Evolutionary conservation across 2,113 vertebrate species (phyloP), one percentile per base, ranked within the genome.

Genomic region (Lophotis ruficrista): DNA sequence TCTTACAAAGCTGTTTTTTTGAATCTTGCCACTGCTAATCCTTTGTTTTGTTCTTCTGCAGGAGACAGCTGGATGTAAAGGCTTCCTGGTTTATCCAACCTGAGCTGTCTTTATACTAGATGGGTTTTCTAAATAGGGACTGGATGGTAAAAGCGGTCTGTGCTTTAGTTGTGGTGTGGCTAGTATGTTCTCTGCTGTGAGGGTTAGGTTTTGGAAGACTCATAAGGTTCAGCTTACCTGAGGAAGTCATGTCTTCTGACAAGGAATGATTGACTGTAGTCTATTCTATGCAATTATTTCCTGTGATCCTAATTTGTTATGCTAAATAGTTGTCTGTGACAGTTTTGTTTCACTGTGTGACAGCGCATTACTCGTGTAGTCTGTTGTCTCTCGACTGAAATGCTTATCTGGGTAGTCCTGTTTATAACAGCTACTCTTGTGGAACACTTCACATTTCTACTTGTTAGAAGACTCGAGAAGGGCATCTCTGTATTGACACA

Each of bases 221-320:
- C 0, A 0, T 35, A 47, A 61, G 31, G 27, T 66, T 81, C 27
- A n/a, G 2, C 6, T 10, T 64, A 56, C 23, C 48, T 51, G 53
- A 90, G 82, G 48, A 90, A 90, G 30, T 65, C 35, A 25, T 47
- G 8, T 16, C 23, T 87, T 87, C 73, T 78, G n/a, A 48, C 28
- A 69, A 25, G 47, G 24, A 84, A 33, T 70, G 16, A 2, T 65
- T 84, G 41, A 19, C 56, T 78, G 10, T 47, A 61, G 28, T 70
- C 50, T 82, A 2, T 61, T 73, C 41, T 65, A 2, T 58, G 33
- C 17, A 75, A 4, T 75, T 1, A 12, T 88, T 58, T 92, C 73
- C 47, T 85, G 57, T 82, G 43, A 53, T 56, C 30, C 11, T 86
- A 50, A 88, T 61, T 81, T 88, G 31, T 93, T 88, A 43, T 15